Evolutionary conservation across 1,140 invertebrate genomes (phyloP).

Genomic region (Cryptotermes secundus): DNA sequence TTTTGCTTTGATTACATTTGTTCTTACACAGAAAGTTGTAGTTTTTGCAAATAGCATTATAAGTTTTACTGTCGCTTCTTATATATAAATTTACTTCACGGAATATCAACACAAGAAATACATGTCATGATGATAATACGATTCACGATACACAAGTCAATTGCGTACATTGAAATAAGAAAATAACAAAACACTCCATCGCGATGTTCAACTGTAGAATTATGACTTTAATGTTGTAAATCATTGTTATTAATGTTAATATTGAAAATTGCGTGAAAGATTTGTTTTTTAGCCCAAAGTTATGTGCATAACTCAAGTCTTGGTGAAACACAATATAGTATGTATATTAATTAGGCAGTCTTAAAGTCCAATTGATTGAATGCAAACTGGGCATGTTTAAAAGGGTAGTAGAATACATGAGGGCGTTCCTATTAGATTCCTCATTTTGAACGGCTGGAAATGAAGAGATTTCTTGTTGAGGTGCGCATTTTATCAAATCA

Average conservation of each 20-base stretch:
- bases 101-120: background rate
- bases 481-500: conserved; percentile 25
- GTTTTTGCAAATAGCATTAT: background rate
- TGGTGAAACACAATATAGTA: background rate
- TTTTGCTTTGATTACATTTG: too few species aligned
- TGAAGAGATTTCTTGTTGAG: conserved; percentile 21
- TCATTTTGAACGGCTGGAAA: conserved; percentile 28
- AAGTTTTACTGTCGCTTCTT: background rate
- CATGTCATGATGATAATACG: too few species aligned
- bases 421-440: conserved; percentile 25
- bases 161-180: background rate
- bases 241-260: conserved; percentile 24
- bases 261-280: conserved; percentile 16
- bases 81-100: background rate
- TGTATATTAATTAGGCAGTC: conserved; percentile 21
- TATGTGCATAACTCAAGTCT: conserved; percentile 15
- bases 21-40: too few species aligned
- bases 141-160: background rate
- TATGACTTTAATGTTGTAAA: background rate
- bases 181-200: background rate
- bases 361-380: conserved; percentile 24
- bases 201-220: conserved; percentile 11
- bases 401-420: conserved; percentile 23
- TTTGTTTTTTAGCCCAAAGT: conserved; percentile 21
- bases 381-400: conserved; percentile 22